Evolutionary conservation across 2,888 invertebrate species (phyloP), one percentile per base, ranked within the genome.

Genomic region (Xylophagus ater): DNA sequence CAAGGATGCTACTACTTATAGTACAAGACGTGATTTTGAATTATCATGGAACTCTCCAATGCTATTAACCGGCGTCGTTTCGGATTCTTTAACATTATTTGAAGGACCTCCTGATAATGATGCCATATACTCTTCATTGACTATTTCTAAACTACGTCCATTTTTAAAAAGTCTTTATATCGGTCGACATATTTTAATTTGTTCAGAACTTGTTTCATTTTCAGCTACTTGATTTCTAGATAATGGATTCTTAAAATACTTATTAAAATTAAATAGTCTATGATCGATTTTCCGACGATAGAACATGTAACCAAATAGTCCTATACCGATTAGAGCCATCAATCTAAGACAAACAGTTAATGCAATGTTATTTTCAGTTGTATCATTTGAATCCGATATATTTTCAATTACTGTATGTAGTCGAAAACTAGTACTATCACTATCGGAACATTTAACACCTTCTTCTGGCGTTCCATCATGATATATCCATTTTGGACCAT

Each of bases 401-500:
- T 9, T 21, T 43, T 12, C 18, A 19, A 14, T 29, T 20, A 3
- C 24, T 34, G 2, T 8, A 18, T 30, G 24, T 24, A 28, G 29
- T 18, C 35, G 35, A 9, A 30, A 23, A 3, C 34, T 31, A 9
- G 29, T n/a, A 12, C 10, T 14, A 45, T 45, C 31, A 30, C 41
- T 30, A 17, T 18, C 25, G 3, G 53, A 47, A 47, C 72, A 71
- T 20, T 40, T 42, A 12, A 56, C 55, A 9, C 53, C 50, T 36
- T 62, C 59, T 14, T 50, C 47, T 15, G 60, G 46, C 4, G 51
- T 51, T 2, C 72, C 73, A 53, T 71, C 59, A 31, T 65, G 63
- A 48, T 78, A 79, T 44, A 77, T 56, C 49, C 78, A 79, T 43
- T 62, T 66, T 8, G 66, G 60, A 2, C 62, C 60, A 3, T 58